A percentile compares a stretch with the other conserved stretches of the same genome.
Evolutionary conservation across 2,888 invertebrate species (phyloP).

Genomic region (Lasius platythorax): DNA sequence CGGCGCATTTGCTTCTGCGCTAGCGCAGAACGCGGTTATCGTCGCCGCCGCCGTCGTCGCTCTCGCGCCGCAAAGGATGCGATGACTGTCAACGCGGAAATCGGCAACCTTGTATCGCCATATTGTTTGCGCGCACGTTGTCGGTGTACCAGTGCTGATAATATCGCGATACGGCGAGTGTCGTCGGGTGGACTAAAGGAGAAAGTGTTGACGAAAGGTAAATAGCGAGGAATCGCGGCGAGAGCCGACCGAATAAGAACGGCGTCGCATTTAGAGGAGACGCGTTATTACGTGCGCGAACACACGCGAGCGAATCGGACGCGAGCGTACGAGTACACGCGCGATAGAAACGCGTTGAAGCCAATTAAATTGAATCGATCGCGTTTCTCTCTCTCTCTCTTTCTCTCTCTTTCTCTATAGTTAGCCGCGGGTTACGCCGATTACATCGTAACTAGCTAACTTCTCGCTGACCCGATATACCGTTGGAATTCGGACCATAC

Average conservation of each 20-base stretch:
- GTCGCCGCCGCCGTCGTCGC: constrained; percentile 22
- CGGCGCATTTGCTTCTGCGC: constrained; percentile 69
- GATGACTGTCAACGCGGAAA: constrained; percentile 81
- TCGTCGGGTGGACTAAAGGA: constrained; percentile 42
- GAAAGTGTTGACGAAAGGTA: constrained; percentile 67
- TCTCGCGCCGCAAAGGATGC: constrained; percentile 61
- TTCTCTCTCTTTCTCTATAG: not conserved
- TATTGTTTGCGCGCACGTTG: constrained; percentile 82
- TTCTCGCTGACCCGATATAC: not conserved
- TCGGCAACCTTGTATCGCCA: constrained; percentile 79
- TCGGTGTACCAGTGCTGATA: constrained; percentile 66
- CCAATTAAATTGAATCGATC: not conserved
- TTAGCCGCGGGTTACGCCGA: not conserved
- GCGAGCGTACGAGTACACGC: no score
- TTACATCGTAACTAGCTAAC: not conserved
- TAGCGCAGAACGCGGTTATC: constrained; percentile 77
- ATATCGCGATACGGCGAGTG: constrained; percentile 61
- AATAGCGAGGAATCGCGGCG: constrained; percentile 45
- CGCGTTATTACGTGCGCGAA: constrained; percentile 1
- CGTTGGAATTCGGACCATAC: constrained; percentile 35
- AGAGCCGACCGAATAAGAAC: not conserved
- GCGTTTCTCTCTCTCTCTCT: not conserved
- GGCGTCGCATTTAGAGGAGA: not conserved
- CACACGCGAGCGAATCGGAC: not conserved
- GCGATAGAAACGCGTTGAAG: not conserved